Base-by-base conservation (phyloP, 1,140 invertebrate species). In the Euwallacea fornicatus region DNA sequence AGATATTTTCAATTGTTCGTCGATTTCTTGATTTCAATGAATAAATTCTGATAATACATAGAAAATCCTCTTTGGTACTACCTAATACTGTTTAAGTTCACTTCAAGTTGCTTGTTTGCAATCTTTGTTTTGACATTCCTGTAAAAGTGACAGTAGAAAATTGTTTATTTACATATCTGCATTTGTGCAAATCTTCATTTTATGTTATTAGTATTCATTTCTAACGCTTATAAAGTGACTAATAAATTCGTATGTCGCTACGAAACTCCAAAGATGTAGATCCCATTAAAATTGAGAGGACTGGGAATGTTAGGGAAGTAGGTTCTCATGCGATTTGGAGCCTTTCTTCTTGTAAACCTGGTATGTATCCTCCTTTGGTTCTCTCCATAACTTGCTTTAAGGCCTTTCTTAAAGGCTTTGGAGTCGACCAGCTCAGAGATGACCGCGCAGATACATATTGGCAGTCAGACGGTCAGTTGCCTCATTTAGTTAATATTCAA, bases 381-480 rank as follows among this genome's bases (percentile, higher is more conserved):
- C 2, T 47, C 42, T 4, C 21, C 21, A 33, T 33, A 4, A 4
- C 21, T 33, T 47, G 61, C 10, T 47, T 60, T 60, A 9, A 56
- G 8, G 2, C 54, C 9, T 56, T 11, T 67, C 42, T 58, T 42
- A 50, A 13, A 94, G 96, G 97, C 58, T 98, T 98, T 87, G 98
- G 98, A 33, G 97, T 99, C 10, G 96, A 99, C 80, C 97, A 99
- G 80, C 82, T 99, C 16, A 83, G 96, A 73, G 97, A 99, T 82
- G 93, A 97, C 82, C 92, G 93, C 63, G 90, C 94, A 77, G 97
- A 99, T 75, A 98, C 96, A 0, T 99, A 98, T 82, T 99, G 98
- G 98, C 98, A 99, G 81, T 98, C 97, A 0, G 98, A 99, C 84
- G 98, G 98, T 0, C 96, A 98, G 76, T 86, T 99, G 69, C 98